phyloP scores from a whole-genome alignment of 2,888 invertebrate species.

The Atrina japonica region DNA sequence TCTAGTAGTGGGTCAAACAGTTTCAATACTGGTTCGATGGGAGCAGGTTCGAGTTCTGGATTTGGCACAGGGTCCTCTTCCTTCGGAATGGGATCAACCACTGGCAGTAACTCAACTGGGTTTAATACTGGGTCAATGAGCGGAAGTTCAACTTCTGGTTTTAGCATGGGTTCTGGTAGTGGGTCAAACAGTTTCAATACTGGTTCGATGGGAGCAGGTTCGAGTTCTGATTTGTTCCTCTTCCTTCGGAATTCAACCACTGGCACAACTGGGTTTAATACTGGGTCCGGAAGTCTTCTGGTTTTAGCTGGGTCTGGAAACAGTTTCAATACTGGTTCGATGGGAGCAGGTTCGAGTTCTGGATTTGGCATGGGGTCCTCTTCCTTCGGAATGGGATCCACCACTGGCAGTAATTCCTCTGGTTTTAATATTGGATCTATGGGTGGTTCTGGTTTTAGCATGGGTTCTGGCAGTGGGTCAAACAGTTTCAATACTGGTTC shows the following conservation, averaged over 20 bases:
- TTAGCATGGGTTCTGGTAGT: background rate
- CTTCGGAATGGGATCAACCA: no score
- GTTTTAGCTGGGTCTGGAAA: background rate
- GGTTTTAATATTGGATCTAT: background rate
- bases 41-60: background rate
- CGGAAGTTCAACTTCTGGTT: background rate
- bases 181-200: conserved; percentile 10
- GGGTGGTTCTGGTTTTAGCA: background rate
- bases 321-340: conserved; percentile 2
- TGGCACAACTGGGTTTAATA: background rate
- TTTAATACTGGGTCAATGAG: background rate
- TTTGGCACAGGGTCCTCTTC: background rate
- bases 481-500: no score
- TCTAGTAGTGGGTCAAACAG: no score
- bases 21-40: no score
- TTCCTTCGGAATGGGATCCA: background rate
- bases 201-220: background rate
- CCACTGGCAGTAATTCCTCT: background rate
- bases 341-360: conserved; percentile 2
- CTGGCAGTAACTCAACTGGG: no score
- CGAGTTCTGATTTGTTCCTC: background rate
- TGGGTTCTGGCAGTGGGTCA: no score
- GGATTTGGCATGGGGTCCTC: conserved; percentile 1
- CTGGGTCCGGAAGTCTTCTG: background rate
- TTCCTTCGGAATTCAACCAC: background rate